These are phyloP conservation scores for Protonibea diacanthus DNA, from an alignment of 2,797 vertebrate species.

Conservation along the genomic window DNA sequence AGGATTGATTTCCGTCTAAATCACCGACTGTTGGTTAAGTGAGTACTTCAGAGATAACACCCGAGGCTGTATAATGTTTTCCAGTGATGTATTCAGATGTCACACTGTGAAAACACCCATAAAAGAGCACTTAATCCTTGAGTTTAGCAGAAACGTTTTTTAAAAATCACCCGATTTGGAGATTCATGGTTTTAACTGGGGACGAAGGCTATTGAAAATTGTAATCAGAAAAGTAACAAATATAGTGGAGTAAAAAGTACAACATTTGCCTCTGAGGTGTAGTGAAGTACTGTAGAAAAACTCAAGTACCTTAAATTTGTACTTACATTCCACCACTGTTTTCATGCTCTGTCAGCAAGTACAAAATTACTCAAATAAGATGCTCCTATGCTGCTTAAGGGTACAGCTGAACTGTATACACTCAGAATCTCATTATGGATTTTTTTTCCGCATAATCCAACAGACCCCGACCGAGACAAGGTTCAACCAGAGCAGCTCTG, in stretches of 20 bases:
- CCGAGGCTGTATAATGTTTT: not conserved
- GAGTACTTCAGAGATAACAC: not conserved
- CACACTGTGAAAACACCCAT: not conserved
- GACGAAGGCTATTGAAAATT: no score
- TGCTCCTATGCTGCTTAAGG: not conserved
- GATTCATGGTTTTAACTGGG: no score
- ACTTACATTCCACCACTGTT: not conserved
- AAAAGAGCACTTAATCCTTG: no score
- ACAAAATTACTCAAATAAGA: not conserved
- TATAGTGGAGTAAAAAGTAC: not conserved
- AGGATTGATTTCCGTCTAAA: not conserved
- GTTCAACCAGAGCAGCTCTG: not conserved
- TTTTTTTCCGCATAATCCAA: not conserved
- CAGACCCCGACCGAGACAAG: not conserved
- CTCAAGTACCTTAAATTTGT: no score
- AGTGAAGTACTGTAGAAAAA: not conserved
- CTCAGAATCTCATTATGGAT: not conserved
- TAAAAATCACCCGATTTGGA: no score
- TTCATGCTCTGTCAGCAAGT: not conserved
- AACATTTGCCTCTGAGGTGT: not conserved
- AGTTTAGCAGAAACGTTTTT: no score
- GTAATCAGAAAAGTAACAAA: no score
- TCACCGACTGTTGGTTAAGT: not conserved
- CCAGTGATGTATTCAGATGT: not conserved
- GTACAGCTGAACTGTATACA: not conserved